Conservation (phyloP, 2,797 vertebrate species). For the Aulostomus chinensis region DNA sequence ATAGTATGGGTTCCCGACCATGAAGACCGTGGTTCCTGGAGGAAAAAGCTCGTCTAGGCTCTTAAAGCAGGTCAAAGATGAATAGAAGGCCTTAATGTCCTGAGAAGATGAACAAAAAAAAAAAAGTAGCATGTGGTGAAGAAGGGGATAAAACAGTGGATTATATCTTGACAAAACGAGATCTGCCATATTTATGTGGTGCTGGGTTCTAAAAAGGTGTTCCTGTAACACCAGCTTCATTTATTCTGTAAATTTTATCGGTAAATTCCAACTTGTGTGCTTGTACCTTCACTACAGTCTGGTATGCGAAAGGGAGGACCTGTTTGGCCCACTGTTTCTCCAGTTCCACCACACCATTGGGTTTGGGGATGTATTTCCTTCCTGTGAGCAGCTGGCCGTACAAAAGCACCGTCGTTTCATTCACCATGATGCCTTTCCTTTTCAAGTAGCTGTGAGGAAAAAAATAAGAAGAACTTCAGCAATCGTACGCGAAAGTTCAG, state of each 20-base stretch:
- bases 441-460: slow-evolving; percentile 80
- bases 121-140: no score
- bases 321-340: slow-evolving; percentile 98
- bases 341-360: slow-evolving; percentile 87
- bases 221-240: no score
- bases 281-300: slow-evolving; percentile 91
- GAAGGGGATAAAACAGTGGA: no score
- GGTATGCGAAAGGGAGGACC: slow-evolving; percentile 89
- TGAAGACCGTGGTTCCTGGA: slow-evolving; percentile 87
- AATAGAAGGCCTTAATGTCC: slow-evolving; percentile 93
- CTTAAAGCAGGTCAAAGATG: slow-evolving; percentile 83
- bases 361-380: slow-evolving; percentile 87
- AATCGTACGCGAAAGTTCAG: neutral
- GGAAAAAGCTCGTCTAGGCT: slow-evolving; percentile 93
- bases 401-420: slow-evolving; percentile 85
- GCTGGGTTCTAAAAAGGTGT: no score
- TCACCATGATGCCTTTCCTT: slow-evolving; percentile 93
- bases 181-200: no score
- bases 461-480: neutral
- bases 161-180: no score
- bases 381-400: slow-evolving; percentile 92
- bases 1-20: slow-evolving; percentile 96
- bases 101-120: no score
- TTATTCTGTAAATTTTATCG: no score
- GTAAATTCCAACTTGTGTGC: neutral